phyloP scores from a whole-genome alignment of 2,888 invertebrate species.

The Invenusta paracnida region DNA sequence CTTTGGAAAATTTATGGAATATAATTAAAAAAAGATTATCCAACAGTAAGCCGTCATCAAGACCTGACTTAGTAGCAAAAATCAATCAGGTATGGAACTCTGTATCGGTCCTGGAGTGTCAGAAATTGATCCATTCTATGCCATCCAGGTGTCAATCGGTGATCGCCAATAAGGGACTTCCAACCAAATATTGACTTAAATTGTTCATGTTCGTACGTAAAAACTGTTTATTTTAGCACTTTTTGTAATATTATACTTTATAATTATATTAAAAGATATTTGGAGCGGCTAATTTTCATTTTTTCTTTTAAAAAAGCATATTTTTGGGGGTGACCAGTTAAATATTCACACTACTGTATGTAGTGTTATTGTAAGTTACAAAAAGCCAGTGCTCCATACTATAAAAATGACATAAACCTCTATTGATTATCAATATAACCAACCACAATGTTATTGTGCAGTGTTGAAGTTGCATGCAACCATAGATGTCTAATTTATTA shows the following conservation, averaged over 20 bases:
- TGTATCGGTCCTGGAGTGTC: conserved; percentile 23
- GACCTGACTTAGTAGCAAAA: conserved; percentile 16
- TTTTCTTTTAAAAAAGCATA: not conserved
- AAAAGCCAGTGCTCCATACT: no score
- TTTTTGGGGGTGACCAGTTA: conserved; percentile 15
- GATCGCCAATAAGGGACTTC: conserved; percentile 6
- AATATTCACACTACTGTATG: not conserved
- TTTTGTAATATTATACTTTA: not conserved
- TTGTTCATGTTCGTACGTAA: not conserved
- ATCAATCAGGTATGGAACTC: conserved; percentile 22
- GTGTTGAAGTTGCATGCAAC: no score
- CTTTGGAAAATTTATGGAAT: conserved; percentile 8
- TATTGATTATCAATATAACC: no score
- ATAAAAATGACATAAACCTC: no score
- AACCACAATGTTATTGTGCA: no score
- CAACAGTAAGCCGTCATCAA: conserved; percentile 19
- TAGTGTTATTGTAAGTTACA: no score
- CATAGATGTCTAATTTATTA: no score
- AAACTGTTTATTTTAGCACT: conserved; percentile 14
- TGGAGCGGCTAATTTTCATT: conserved; percentile 10
- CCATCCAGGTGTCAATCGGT: not conserved
- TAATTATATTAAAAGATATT: not conserved
- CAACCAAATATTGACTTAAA: not conserved
- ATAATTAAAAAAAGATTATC: conserved; percentile 25
- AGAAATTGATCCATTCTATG: conserved; percentile 22